A percentile compares a stretch with the other conserved stretches of the same genome.
These are phyloP conservation scores for Malurus cyaneus DNA, from an alignment of 2,113 vertebrate genomes.

Conservation along the genomic window DNA sequence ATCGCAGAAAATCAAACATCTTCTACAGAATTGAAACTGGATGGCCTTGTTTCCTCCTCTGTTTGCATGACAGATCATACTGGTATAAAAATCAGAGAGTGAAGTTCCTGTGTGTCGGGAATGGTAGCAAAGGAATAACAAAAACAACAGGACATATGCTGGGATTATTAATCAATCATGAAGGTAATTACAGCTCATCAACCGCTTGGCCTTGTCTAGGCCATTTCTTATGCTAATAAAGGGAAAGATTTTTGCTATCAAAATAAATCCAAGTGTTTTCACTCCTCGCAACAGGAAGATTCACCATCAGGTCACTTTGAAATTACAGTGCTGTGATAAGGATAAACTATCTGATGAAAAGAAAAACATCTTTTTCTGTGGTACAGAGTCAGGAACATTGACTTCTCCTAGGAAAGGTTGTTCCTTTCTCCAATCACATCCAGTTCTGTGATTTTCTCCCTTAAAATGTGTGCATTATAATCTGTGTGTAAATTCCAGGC, in stretches of 20 bases:
- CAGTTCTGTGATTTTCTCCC: not conserved
- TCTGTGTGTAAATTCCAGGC: not conserved
- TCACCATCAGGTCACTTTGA: not conserved
- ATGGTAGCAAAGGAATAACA: not conserved
- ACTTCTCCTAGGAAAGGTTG: not conserved
- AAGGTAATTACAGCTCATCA: not conserved
- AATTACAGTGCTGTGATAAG: not conserved
- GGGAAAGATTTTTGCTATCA: not conserved
- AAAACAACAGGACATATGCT: not conserved
- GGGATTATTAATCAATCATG: not conserved
- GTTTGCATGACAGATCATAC: not conserved
- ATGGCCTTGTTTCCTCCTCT: not conserved
- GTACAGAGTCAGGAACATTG: not conserved
- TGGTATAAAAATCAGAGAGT: not conserved
- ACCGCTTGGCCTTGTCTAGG: not conserved
- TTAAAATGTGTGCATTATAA: not conserved
- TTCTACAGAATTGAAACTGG: not conserved
- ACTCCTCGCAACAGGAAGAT: not conserved
- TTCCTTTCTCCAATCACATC: not conserved
- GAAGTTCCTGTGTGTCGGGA: not conserved
- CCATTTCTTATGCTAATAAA: not conserved
- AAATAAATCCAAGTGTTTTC: not conserved
- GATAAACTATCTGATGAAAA: not conserved
- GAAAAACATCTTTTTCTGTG: not conserved
- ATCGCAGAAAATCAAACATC: not conserved